Conservation (phyloP, 2,113 vertebrate species). For the Oryzias woworae region DNA sequence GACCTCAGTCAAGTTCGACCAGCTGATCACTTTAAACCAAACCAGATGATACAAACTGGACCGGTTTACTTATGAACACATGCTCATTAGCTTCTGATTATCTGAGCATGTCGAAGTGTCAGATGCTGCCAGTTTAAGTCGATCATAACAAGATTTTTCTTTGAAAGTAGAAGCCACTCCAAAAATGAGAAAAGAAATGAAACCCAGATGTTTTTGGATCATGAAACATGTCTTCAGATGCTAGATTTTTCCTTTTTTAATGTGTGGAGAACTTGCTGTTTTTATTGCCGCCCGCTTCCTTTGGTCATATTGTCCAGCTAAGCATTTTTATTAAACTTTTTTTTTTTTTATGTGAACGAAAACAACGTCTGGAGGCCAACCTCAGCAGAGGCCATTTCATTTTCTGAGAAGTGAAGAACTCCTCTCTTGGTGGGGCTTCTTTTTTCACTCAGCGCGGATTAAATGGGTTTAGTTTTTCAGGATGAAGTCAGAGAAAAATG, state of each 20-base stretch:
- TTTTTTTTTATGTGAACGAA: constrained; percentile 20
- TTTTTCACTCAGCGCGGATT: constrained; percentile 27
- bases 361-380: constrained; percentile 42
- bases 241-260: constrained; percentile 14
- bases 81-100: constrained; percentile 48
- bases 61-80: constrained; percentile 2
- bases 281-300: constrained; percentile 61
- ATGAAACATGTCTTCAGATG: constrained; percentile 55
- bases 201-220: constrained; percentile 62
- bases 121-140: constrained; percentile 30
- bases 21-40: constrained; percentile 9
- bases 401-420: constrained; percentile 18
- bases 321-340: constrained; percentile 34
- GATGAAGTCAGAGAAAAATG: constrained; percentile 17
- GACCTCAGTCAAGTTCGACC: background rate
- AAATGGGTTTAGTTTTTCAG: constrained; percentile 17
- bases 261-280: constrained; percentile 40
- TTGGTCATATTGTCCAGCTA: constrained; percentile 26
- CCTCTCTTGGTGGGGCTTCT: constrained; percentile 26
- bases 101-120: constrained; percentile 42
- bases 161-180: constrained; percentile 45
- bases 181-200: constrained; percentile 39
- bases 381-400: constrained; percentile 17
- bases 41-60: background rate
- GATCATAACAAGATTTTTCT: constrained; percentile 19